Conservation (phyloP, 2,888 invertebrate species). For the Apeira syringaria region DNA sequence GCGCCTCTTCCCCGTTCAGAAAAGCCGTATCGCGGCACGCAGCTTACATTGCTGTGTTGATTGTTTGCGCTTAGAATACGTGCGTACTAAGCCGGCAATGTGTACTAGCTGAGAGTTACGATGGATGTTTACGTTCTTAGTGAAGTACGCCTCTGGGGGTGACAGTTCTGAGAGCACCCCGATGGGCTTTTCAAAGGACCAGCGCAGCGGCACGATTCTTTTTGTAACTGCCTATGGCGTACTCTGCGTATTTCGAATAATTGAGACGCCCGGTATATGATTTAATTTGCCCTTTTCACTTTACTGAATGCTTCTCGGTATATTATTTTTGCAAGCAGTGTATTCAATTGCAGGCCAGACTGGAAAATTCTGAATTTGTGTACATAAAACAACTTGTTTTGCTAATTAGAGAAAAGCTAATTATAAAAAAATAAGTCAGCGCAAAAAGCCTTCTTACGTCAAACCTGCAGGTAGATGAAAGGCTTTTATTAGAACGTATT, state of each 20-base stretch:
- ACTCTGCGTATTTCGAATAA: slow-evolving; percentile 73
- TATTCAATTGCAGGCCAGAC: slow-evolving; percentile 30
- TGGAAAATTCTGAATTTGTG: slow-evolving; percentile 3
- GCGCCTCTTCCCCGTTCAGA: slow-evolving; percentile 60
- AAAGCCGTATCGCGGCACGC: slow-evolving; percentile 41
- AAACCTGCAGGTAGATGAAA: too few species aligned
- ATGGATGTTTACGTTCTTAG: slow-evolving; percentile 57
- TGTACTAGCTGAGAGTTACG: slow-evolving; percentile 42
- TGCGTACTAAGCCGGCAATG: slow-evolving; percentile 45
- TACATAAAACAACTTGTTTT: background rate
- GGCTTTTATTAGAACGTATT: too few species aligned
- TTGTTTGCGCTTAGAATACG: slow-evolving; percentile 37
- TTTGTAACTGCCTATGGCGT: slow-evolving; percentile 68
- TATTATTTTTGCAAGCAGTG: slow-evolving; percentile 45
- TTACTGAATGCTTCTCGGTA: slow-evolving; percentile 55
- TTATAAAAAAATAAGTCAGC: too few species aligned
- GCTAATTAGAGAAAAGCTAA: too few species aligned
- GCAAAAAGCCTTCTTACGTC: too few species aligned
- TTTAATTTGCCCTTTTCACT: slow-evolving; percentile 77
- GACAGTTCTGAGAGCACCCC: slow-evolving; percentile 78
- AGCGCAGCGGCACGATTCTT: slow-evolving; percentile 66
- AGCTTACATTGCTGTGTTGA: slow-evolving; percentile 61
- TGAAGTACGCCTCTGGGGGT: slow-evolving; percentile 71
- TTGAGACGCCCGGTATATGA: slow-evolving; percentile 76
- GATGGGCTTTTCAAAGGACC: slow-evolving; percentile 78